These are phyloP conservation scores for Lophura nycthemera DNA, from an alignment of 2,113 vertebrate species.

Conservation along the genomic window DNA sequence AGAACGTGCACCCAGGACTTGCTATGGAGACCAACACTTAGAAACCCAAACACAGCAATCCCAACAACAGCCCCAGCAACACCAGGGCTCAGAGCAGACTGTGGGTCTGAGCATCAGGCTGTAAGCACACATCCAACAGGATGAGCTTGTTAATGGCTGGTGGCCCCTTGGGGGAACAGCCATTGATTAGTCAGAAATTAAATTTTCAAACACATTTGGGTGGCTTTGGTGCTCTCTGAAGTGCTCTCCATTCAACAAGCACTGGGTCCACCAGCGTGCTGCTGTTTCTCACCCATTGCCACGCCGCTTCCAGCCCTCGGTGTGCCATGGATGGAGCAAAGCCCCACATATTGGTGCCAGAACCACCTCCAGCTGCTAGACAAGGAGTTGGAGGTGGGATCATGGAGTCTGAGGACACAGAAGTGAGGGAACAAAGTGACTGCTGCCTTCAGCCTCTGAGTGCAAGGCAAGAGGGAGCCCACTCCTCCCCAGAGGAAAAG, in stretches of 20 bases:
- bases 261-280: not conserved
- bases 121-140: not conserved
- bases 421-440: not conserved
- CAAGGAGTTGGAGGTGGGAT: not conserved
- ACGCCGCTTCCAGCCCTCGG: not conserved
- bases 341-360: conserved; percentile 46
- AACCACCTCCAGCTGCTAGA: not conserved
- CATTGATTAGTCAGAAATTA: not conserved
- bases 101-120: rapidly evolving
- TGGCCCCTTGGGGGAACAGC: not conserved
- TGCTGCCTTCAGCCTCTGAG: not conserved
- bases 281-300: not conserved
- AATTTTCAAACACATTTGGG: not conserved
- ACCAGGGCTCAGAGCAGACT: not conserved
- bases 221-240: not conserved
- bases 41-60: not conserved
- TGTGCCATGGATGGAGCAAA: not conserved
- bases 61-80: not conserved
- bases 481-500: rapidly evolving
- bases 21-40: rapidly evolving
- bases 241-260: not conserved
- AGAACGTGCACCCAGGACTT: not conserved
- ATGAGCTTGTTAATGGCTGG: not conserved
- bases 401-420: not conserved
- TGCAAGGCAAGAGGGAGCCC: not conserved